These are phyloP conservation scores for Hypocryptadius cinnamomeus DNA, from an alignment of 2,113 vertebrate species.

Conservation along the genomic window DNA sequence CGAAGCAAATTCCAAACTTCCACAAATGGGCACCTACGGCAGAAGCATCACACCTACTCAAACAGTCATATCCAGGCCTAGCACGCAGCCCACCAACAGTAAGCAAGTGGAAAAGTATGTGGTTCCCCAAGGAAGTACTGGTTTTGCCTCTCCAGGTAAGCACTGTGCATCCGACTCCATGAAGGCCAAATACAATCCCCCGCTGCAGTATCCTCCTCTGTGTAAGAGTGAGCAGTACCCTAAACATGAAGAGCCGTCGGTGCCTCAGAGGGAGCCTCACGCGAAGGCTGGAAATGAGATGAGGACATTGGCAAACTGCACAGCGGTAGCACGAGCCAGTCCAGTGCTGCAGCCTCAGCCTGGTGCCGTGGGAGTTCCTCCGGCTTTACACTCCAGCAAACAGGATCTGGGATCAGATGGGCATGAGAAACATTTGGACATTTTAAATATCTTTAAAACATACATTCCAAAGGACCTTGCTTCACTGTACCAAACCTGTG, in stretches of 20 bases:
- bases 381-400: slow-evolving; percentile 62
- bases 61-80: slow-evolving; percentile 49
- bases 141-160: slow-evolving; percentile 75
- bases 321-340: slow-evolving; percentile 43
- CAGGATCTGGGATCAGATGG: slow-evolving; percentile 71
- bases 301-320: slow-evolving; percentile 62
- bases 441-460: slow-evolving; percentile 85
- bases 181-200: slow-evolving; percentile 66
- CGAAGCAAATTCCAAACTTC: slow-evolving; percentile 69
- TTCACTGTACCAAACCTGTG: slow-evolving; percentile 86
- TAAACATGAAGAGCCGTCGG: slow-evolving; percentile 54
- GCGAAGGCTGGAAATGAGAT: slow-evolving; percentile 57
- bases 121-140: slow-evolving; percentile 60
- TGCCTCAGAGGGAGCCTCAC: slow-evolving; percentile 66
- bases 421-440: slow-evolving; percentile 74
- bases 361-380: slow-evolving; percentile 13
- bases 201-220: slow-evolving; percentile 50
- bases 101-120: slow-evolving; percentile 70
- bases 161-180: slow-evolving; percentile 69
- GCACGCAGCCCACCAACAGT: slow-evolving; percentile 41
- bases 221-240: slow-evolving; percentile 52
- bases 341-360: slow-evolving; percentile 55
- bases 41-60: slow-evolving; percentile 64
- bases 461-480: slow-evolving; percentile 89
- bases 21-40: slow-evolving; percentile 54